These are phyloP conservation scores for Grus americana DNA, from an alignment of 2,113 vertebrate genomes.

Conservation along the genomic window DNA sequence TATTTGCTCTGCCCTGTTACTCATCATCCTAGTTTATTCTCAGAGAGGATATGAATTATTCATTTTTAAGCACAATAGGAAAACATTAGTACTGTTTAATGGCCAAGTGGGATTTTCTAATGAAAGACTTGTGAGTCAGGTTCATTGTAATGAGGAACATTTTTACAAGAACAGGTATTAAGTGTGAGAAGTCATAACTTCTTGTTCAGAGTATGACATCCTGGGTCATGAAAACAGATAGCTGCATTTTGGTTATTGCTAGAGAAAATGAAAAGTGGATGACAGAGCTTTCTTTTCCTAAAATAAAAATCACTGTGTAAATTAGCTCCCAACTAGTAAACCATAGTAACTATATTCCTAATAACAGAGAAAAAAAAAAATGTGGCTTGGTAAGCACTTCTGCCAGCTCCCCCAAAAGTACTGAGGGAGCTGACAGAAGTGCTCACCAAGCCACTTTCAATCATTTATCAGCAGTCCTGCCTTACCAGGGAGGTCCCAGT, in stretches of 20 bases:
- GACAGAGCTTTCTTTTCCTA: background rate
- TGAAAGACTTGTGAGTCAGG: background rate
- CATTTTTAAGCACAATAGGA: conserved; percentile 6
- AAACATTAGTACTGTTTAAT: conserved; percentile 8
- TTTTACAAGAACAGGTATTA: background rate
- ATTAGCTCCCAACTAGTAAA: background rate
- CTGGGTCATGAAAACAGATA: background rate
- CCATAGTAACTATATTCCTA: background rate
- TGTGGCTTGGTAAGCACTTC: too few species aligned
- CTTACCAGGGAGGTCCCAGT: too few species aligned
- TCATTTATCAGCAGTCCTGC: too few species aligned
- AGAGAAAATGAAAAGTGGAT: background rate
- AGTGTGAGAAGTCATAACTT: background rate
- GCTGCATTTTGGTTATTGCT: background rate
- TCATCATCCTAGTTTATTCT: background rate
- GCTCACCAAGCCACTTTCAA: too few species aligned
- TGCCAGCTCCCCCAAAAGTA: too few species aligned
- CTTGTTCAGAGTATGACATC: background rate
- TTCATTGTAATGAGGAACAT: background rate
- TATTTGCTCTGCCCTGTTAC: background rate
- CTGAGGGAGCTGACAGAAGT: too few species aligned
- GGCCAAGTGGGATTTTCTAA: background rate
- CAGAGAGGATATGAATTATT: conserved; percentile 25
- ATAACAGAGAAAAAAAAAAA: background rate
- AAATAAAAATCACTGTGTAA: background rate